These are phyloP conservation scores for Pomacea canaliculata DNA, from an alignment of 2,888 invertebrate species.

Conservation along the genomic window DNA sequence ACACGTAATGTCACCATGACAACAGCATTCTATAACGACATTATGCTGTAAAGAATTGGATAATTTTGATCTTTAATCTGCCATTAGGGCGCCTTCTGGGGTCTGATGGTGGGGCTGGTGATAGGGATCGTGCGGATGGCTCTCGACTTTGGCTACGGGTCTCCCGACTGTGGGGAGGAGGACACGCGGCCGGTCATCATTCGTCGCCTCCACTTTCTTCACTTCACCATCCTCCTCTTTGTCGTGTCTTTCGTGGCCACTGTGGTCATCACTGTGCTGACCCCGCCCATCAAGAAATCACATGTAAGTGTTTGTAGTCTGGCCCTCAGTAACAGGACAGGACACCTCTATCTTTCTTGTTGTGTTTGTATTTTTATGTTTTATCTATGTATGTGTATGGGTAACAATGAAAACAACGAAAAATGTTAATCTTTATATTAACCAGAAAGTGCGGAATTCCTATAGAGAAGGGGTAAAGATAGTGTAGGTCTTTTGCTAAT, in stretches of 20 bases:
- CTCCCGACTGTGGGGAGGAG: conserved; percentile 69
- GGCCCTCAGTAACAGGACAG: not conserved
- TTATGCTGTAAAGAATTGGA: no score
- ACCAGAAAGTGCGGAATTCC: no score
- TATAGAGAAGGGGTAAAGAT: no score
- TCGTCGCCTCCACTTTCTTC: conserved; percentile 71
- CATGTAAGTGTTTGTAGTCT: conserved; percentile 42
- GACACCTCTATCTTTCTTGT: not conserved
- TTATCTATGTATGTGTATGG: no score
- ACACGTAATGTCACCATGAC: no score
- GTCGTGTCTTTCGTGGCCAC: conserved; percentile 63
- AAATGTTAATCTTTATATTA: no score
- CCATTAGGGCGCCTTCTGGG: conserved; percentile 71
- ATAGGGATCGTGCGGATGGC: conserved; percentile 70
- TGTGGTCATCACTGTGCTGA: conserved; percentile 44
- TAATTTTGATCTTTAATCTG: no score
- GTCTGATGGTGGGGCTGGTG: conserved; percentile 70
- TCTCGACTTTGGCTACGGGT: conserved; percentile 69
- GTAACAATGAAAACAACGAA: no score
- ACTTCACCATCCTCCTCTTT: conserved; percentile 71
- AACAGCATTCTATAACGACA: no score
- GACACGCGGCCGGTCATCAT: conserved; percentile 69
- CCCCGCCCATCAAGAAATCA: conserved; percentile 39
- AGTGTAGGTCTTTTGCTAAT: no score
- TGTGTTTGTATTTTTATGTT: not conserved